Conservation (phyloP, 2,797 vertebrate genomes). For the Myiothlypis chrysogaster region DNA sequence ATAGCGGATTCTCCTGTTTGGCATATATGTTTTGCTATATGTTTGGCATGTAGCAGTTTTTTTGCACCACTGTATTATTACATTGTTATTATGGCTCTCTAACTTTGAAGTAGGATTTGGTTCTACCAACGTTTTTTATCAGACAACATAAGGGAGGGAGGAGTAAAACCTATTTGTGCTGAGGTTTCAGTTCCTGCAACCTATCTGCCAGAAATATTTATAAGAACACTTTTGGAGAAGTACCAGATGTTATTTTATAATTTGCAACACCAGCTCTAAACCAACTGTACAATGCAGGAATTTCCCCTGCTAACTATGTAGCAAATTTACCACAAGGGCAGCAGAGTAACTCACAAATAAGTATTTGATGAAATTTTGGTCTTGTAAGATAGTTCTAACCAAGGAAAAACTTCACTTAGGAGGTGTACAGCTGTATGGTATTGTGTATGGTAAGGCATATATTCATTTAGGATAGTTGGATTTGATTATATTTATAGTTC, state of each 20-base stretch:
- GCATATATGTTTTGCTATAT: neutral
- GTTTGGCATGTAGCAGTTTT: neutral
- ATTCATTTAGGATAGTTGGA: neutral
- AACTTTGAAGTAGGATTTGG: neutral
- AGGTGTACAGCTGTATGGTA: neutral
- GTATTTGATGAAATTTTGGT: neutral
- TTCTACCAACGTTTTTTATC: neutral
- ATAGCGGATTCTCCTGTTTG: neutral
- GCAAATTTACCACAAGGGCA: neutral
- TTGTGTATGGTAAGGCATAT: neutral
- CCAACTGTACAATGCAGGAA: neutral
- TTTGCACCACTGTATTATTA: neutral
- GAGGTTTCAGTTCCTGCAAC: neutral
- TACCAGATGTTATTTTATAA: neutral
- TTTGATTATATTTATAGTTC: neutral
- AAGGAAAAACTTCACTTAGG: neutral
- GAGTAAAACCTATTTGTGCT: neutral
- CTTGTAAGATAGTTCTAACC: neutral
- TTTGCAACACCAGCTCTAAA: neutral
- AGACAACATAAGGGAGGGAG: neutral
- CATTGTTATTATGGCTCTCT: neutral
- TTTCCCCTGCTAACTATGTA: neutral
- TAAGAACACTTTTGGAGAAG: neutral
- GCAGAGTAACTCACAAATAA: neutral
- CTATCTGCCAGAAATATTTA: neutral